Base-by-base conservation (phyloP, 2,797 vertebrate species). In the Brachyrhaphis roseni region DNA sequence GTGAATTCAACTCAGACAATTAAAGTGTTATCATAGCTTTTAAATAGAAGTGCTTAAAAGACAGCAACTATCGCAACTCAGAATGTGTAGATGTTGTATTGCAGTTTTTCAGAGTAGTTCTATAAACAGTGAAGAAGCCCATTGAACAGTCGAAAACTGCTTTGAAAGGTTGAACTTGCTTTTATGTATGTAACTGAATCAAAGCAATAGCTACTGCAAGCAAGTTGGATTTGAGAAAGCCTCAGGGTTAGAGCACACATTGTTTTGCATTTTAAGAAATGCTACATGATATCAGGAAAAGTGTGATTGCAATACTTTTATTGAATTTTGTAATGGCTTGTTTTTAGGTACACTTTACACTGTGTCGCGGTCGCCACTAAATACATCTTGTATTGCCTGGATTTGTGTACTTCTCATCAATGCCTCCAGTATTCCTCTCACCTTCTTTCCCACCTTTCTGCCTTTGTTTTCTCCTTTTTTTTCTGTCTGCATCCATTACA, bases 1-100 rank as follows among this genome's bases (percentile, higher is more conserved):
- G 88, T 95, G 87, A 94, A 94, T 93, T 94, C 76, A 86, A 75
- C 83, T 77, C 70, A 78, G 66, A 88, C 90, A 93, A 92, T 94
- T 92, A 93, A 79, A 66, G 81, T 82, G 82, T 90, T 90, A 90
- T 94, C 92, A 83, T 84, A 85, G 83, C 80, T 86, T 88, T 79
- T 80, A 88, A 93, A 62, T 88, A 79, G 85, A 89, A 82, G 91
- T 91, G 87, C 88, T 86, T 83, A 64, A 90, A 72, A 87, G 79
- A 86, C 77, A 75, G 80, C 82, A 36, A 47, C 78, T 68, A 55
- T 73, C 31, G 36, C 23, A 16, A 64, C 86, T 82, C 45, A 59
- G 26, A 46, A 36, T 43, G 73, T 1, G 28, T 16, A 78, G 64
- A 74, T 78, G 55, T 34, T 66, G 28, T 70, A 55, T 49, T 46